These are phyloP conservation scores for Micropoecilia bifurca DNA, from an alignment of 2,797 vertebrate genomes.

Conservation along the genomic window DNA sequence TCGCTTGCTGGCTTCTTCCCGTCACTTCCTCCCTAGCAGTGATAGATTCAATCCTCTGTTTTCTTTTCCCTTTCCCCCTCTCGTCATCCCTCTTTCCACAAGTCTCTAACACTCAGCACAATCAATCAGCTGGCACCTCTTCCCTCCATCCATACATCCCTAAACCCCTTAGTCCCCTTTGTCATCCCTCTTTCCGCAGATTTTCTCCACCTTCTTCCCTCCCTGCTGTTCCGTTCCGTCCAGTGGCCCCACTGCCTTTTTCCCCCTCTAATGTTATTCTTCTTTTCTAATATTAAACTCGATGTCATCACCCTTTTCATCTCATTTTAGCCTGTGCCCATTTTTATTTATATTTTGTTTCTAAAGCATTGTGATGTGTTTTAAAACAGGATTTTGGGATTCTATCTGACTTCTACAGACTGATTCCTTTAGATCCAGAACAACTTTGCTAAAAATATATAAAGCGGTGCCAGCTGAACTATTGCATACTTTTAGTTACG, in stretches of 20 bases:
- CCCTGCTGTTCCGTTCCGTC: constrained; percentile 58
- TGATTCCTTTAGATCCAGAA: background rate
- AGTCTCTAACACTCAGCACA: constrained; percentile 73
- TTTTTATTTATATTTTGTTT: background rate
- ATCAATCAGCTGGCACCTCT: constrained; percentile 77
- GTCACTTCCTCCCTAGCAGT: constrained; percentile 61
- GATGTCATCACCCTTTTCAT: constrained; percentile 1
- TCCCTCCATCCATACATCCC: constrained; percentile 70
- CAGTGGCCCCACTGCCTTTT: constrained; percentile 17
- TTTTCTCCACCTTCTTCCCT: constrained; percentile 63
- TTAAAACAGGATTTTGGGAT: background rate
- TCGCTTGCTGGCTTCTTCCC: constrained; percentile 34
- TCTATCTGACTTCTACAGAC: background rate
- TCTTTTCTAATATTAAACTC: constrained; percentile 11
- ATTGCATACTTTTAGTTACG: background rate
- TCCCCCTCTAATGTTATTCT: constrained; percentile 13
- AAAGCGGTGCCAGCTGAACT: background rate
- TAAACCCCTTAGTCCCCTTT: constrained; percentile 72
- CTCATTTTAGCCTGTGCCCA: background rate
- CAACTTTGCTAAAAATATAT: background rate
- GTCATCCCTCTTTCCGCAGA: constrained; percentile 63
- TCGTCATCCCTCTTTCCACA: constrained; percentile 70
- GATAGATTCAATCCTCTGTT: constrained; percentile 88
- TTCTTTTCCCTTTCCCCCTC: constrained; percentile 73
- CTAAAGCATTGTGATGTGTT: background rate